A percentile compares a stretch with the other conserved stretches of the same genome.
Evolutionary conservation across 2,888 invertebrate genomes (phyloP).

Genomic region (Caenorhabditis wallacei): DNA sequence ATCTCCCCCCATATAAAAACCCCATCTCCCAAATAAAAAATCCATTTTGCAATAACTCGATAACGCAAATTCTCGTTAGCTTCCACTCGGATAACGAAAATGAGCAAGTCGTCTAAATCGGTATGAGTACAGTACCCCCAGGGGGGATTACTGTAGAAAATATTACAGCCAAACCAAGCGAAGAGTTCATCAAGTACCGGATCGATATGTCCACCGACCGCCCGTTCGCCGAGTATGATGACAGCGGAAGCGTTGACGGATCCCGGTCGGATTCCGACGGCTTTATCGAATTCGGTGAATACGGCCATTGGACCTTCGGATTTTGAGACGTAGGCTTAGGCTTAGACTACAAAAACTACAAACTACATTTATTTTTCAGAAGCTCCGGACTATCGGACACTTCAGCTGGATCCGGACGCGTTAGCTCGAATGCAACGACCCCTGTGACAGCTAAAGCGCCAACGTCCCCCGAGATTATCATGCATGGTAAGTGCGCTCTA

Average conservation of each 20-base stretch:
- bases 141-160: no score
- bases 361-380: conserved; percentile 4
- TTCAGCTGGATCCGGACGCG: conserved; percentile 56
- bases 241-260: conserved; percentile 43
- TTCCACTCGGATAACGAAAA: conserved; percentile 41
- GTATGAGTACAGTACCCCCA: background rate
- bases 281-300: conserved; percentile 50
- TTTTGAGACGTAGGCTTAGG: conserved; percentile 33
- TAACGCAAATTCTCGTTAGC: conserved; percentile 11
- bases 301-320: conserved; percentile 55
- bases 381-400: conserved; percentile 50
- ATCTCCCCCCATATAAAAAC: no score
- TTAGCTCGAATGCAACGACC: conserved; percentile 32
- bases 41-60: conserved; percentile 31
- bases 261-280: conserved; percentile 41
- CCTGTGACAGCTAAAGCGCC: conserved; percentile 39
- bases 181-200: conserved; percentile 38
- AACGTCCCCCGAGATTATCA: conserved; percentile 46
- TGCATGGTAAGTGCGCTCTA: conserved; percentile 50
- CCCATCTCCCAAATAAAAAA: background rate
- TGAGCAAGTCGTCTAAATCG: conserved; percentile 55
- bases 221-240: conserved; percentile 44
- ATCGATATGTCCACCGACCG: conserved; percentile 53
- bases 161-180: conserved; percentile 41
- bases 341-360: background rate